phyloP scores from a whole-genome alignment of 2,113 vertebrate genomes.

The Gavia stellata region DNA sequence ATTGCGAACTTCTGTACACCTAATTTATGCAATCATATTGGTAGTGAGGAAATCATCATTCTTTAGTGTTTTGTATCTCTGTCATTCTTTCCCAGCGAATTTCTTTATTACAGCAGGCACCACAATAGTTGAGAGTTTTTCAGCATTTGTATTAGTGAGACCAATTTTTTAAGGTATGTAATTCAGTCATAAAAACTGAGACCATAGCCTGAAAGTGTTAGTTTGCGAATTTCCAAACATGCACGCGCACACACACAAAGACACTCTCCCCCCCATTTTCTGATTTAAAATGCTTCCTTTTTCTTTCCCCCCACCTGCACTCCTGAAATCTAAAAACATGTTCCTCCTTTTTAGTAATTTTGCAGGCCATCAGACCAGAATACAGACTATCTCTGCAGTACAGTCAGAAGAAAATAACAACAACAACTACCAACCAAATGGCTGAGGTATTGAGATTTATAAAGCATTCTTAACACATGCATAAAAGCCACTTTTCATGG shows the following conservation, averaged over 20 bases:
- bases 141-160: constrained; percentile 8
- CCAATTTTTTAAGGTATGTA: constrained; percentile 6
- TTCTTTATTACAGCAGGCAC: not conserved
- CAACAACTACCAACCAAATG: not conserved
- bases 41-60: constrained; percentile 45
- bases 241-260: not conserved
- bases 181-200: constrained; percentile 12
- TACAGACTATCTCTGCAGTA: not conserved
- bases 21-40: constrained; percentile 51
- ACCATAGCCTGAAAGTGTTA: not conserved
- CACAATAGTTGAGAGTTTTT: constrained; percentile 2
- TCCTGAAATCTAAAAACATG: not conserved
- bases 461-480: not conserved
- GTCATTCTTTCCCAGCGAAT: not conserved
- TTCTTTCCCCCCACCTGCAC: not conserved
- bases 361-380: not conserved
- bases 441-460: not conserved
- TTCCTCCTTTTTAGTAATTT: not conserved
- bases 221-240: not conserved
- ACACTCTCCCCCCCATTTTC: not conserved
- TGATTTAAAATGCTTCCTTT: not conserved
- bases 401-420: not conserved
- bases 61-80: constrained; percentile 25
- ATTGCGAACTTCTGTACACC: constrained; percentile 5
- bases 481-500: not conserved